These are phyloP conservation scores for Malthinus flaveolus DNA, from an alignment of 2,888 invertebrate species.

Conservation along the genomic window DNA sequence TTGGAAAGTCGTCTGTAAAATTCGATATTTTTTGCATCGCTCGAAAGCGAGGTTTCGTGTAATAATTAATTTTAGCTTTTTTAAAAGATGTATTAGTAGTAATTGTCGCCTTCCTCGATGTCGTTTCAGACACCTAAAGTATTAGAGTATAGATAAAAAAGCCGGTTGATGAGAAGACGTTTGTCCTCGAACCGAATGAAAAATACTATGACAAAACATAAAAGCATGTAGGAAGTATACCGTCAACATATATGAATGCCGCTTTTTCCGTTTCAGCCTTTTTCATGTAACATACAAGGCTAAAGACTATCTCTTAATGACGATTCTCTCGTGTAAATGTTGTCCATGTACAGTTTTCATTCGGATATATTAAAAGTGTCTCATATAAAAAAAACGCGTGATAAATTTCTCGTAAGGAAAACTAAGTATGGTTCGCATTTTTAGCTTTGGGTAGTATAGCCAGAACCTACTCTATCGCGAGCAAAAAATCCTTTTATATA, in stretches of 20 bases:
- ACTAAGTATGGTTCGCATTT: slow-evolving; percentile 41
- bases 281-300: slow-evolving; percentile 41
- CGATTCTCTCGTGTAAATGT: slow-evolving; percentile 36
- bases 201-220: slow-evolving; percentile 48
- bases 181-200: slow-evolving; percentile 47
- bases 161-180: slow-evolving; percentile 48
- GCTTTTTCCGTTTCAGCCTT: slow-evolving; percentile 46
- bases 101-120: slow-evolving; percentile 50
- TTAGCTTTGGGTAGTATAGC: slow-evolving; percentile 37
- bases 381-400: slow-evolving; percentile 32
- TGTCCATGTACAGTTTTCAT: slow-evolving; percentile 35
- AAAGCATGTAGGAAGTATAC: slow-evolving; percentile 48
- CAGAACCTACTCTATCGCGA: slow-evolving; percentile 37
- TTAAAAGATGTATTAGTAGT: slow-evolving; percentile 44
- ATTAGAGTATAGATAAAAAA: slow-evolving; percentile 52
- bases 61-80: background rate
- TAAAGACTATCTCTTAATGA: slow-evolving; percentile 43
- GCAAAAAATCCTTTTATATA: slow-evolving; percentile 46
- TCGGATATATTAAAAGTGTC: slow-evolving; percentile 35
- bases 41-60: too few relatives aligned
- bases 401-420: slow-evolving; percentile 37
- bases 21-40: too few relatives aligned
- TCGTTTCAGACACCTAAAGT: slow-evolving; percentile 49
- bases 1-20: too few relatives aligned
- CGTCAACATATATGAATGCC: slow-evolving; percentile 45